phyloP scores from a whole-genome alignment of 2,113 vertebrate species.

The Maccullochella peelii region DNA sequence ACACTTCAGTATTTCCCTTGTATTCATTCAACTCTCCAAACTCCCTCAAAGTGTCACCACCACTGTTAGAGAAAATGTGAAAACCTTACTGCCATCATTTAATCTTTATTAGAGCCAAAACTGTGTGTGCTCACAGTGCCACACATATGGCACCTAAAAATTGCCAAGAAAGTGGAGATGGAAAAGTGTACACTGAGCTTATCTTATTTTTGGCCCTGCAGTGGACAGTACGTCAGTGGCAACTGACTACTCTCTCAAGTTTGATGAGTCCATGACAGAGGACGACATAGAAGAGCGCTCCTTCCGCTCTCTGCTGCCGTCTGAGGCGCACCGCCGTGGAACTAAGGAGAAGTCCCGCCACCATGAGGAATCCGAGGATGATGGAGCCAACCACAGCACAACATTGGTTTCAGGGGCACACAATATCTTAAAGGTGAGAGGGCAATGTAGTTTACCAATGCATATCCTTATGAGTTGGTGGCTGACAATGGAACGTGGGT shows the following conservation, averaged over 20 bases:
- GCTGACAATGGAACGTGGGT: not conserved
- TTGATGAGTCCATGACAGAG: conserved; percentile 96
- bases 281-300: conserved; percentile 96
- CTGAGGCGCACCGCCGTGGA: conserved; percentile 93
- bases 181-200: not conserved
- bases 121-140: not conserved
- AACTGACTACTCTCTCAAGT: conserved; percentile 94
- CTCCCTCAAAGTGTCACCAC: not conserved
- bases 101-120: not conserved
- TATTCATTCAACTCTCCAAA: not conserved
- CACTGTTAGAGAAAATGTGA: not conserved
- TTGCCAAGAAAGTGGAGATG: not conserved
- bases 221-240: conserved; percentile 89
- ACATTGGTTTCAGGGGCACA: conserved; percentile 63
- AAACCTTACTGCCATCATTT: not conserved
- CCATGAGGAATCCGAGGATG: conserved; percentile 92
- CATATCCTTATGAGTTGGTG: not conserved
- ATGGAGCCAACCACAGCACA: conserved; percentile 82
- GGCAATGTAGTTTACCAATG: not conserved
- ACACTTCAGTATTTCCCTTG: not conserved
- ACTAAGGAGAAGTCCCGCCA: conserved; percentile 89
- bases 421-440: conserved; percentile 85
- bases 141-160: not conserved
- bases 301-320: conserved; percentile 94
- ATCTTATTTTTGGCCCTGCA: conserved; percentile 17